Conservation (phyloP, 37 sponge, comb jelly and placozoan genomes). For the Halisarca cf. caerulea region DNA sequence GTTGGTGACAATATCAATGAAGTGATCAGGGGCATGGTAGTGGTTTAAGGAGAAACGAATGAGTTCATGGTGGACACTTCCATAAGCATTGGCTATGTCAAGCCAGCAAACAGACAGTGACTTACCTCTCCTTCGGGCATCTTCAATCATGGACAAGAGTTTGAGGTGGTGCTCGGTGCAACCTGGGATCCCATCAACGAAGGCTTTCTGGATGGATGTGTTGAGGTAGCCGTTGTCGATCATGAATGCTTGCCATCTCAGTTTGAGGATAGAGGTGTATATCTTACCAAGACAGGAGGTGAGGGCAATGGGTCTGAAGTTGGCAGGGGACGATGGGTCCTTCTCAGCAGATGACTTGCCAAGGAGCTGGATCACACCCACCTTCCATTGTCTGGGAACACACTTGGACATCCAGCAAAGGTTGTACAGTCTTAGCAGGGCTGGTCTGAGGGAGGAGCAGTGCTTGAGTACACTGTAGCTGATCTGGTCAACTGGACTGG, state of each 20-base stretch:
- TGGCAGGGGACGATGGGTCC: no score
- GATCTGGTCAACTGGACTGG: no score
- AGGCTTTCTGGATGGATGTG: constrained; percentile 13
- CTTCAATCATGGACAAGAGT: background rate
- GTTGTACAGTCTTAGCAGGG: background rate
- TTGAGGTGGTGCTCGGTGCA: constrained; percentile 39
- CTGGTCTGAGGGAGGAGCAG: background rate
- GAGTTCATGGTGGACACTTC: constrained; percentile 33
- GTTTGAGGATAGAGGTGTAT: constrained; percentile 1
- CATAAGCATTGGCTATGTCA: constrained; percentile 14
- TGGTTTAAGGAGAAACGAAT: background rate
- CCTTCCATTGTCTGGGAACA: constrained; percentile 13
- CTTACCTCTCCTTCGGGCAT: constrained; percentile 20
- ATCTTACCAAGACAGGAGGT: no score
- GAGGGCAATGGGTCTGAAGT: no score
- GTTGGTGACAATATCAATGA: background rate
- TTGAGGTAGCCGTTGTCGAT: constrained; percentile 14
- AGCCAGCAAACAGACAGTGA: constrained; percentile 14
- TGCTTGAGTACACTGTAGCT: no score
- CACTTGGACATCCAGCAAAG: background rate
- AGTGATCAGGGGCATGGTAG: constrained; percentile 10
- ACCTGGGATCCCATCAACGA: constrained; percentile 18
- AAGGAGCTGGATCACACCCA: constrained; percentile 2
- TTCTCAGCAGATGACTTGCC: no score
- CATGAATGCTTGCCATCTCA: constrained; percentile 23